These are phyloP conservation scores for Lacerta viridis DNA, from an alignment of 2,797 vertebrate species.

Conservation along the genomic window DNA sequence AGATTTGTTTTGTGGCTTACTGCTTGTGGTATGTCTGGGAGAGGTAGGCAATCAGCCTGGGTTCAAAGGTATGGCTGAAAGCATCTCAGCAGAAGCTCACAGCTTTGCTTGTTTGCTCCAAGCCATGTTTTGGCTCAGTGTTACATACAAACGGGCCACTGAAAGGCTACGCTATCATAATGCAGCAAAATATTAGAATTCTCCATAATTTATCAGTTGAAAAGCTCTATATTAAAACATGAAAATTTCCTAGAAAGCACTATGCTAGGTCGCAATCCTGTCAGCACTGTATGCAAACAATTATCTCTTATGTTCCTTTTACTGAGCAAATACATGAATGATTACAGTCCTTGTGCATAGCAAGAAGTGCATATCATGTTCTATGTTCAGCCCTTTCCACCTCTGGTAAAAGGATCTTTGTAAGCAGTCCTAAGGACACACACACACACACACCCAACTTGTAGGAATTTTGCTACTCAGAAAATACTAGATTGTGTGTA, in stretches of 20 bases:
- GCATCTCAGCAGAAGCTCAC: not conserved
- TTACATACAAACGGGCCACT: not conserved
- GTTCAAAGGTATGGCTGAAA: not conserved
- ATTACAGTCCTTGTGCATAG: not conserved
- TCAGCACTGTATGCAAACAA: not conserved
- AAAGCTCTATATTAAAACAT: not conserved
- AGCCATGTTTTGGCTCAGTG: too few species aligned
- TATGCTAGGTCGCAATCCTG: not conserved
- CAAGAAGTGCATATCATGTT: not conserved
- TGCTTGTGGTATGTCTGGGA: too few species aligned
- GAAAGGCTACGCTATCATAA: not conserved
- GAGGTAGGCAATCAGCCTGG: too few species aligned
- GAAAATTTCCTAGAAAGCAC: not conserved
- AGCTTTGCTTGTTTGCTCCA: too few species aligned
- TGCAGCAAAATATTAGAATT: not conserved
- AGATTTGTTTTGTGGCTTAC: too few species aligned
- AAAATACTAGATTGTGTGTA: too few species aligned
- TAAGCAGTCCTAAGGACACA: too few species aligned
- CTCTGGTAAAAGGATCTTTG: not conserved
- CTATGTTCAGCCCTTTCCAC: not conserved
- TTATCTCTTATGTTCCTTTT: not conserved
- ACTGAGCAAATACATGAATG: not conserved
- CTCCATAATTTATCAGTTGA: not conserved
- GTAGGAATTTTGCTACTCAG: not conserved
- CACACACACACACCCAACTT: not conserved